These are phyloP conservation scores for Pseudorasbora parva DNA, from an alignment of 2,113 vertebrate species.

Conservation along the genomic window DNA sequence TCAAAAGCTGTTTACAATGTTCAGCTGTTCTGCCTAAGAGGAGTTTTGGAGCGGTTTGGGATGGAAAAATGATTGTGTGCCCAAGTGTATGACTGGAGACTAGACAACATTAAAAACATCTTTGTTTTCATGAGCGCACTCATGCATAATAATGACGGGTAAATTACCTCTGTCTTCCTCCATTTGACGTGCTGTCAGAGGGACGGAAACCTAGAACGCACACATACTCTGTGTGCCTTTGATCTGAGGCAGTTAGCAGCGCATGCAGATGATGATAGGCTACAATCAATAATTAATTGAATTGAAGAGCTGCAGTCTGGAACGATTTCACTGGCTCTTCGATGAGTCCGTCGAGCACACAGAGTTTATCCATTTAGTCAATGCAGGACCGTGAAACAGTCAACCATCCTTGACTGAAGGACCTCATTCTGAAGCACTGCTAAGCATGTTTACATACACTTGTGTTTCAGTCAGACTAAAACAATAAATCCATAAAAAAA, in stretches of 20 bases:
- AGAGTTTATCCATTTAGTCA: conserved; percentile 21
- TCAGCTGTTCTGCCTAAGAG: background rate
- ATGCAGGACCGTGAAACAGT: background rate
- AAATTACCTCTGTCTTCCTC: conserved; percentile 55
- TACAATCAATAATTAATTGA: conserved; percentile 54
- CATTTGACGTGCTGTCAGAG: conserved; percentile 48
- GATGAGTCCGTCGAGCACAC: background rate
- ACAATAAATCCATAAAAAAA: background rate
- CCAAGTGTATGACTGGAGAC: background rate
- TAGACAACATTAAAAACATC: conserved; percentile 34
- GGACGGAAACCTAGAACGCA: conserved; percentile 32
- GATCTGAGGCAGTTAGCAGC: conserved; percentile 49
- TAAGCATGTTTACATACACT: background rate
- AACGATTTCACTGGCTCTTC: conserved; percentile 31
- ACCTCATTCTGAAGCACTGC: background rate
- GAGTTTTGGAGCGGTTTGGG: background rate
- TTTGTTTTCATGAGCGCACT: conserved; percentile 47
- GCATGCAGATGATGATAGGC: conserved; percentile 46
- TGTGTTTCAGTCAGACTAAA: background rate
- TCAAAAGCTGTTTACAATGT: conserved; percentile 1
- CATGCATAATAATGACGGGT: conserved; percentile 56
- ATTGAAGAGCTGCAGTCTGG: conserved; percentile 42
- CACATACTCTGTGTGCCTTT: conserved; percentile 39
- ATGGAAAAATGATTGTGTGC: conserved; percentile 1
- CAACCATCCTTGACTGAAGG: background rate